Conservation (phyloP, 2,113 vertebrate species). For the Electrona antarctica region DNA sequence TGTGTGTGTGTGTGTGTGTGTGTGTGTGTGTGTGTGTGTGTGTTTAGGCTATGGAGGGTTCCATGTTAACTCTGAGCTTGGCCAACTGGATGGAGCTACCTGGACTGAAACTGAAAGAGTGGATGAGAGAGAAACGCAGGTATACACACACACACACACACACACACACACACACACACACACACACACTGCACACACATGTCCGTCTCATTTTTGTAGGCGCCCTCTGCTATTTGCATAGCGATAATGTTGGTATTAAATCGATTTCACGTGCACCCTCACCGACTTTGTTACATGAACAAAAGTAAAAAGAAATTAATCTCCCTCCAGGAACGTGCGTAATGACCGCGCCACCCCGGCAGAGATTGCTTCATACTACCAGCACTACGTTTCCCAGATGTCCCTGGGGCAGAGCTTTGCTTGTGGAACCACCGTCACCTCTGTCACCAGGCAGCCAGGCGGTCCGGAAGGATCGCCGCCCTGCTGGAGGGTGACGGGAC, state of each 20-base stretch:
- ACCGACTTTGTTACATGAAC: too few species aligned
- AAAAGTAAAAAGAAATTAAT: too few species aligned
- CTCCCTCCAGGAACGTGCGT: slow-evolving; percentile 71
- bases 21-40: slow-evolving; percentile 1
- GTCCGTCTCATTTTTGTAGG: too few species aligned
- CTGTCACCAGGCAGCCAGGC: slow-evolving; percentile 54
- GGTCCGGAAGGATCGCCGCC: slow-evolving; percentile 26
- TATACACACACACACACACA: slow-evolving; percentile 23
- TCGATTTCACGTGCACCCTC: too few species aligned
- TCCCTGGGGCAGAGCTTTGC: slow-evolving; percentile 77
- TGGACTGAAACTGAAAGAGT: slow-evolving; percentile 83
- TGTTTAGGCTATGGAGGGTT: slow-evolving; percentile 82
- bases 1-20: slow-evolving; percentile 16
- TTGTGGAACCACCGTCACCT: slow-evolving; percentile 74
- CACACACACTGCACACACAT: too few species aligned
- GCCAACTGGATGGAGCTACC: slow-evolving; percentile 87
- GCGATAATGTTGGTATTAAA: too few species aligned
- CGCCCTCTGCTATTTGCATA: too few species aligned
- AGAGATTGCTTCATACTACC: slow-evolving; percentile 83
- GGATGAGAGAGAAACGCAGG: slow-evolving; percentile 84
- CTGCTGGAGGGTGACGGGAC: slow-evolving; percentile 75
- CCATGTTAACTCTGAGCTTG: slow-evolving; percentile 83
- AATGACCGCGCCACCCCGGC: slow-evolving; percentile 82
- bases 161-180: too few species aligned
- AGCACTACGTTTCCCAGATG: slow-evolving; percentile 80